Percentiles rank a stretch among this genome's conserved stretches.
Conservation (phyloP, 1,140 invertebrate genomes). For the Oedothorax gibbosus region DNA sequence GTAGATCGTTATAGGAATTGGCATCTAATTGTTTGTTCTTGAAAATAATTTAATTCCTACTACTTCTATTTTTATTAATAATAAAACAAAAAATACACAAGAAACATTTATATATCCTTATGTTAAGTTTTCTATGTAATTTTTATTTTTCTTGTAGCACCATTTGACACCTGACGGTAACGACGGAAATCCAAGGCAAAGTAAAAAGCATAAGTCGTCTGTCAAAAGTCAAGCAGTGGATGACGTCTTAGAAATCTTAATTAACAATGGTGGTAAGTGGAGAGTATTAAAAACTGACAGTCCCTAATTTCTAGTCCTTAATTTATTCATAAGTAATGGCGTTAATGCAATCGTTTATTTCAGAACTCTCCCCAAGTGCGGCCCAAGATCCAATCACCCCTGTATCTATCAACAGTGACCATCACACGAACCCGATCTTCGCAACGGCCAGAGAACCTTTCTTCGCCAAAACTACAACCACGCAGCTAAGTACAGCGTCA, state of each 20-base stretch:
- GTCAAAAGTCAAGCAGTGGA: slow-evolving; percentile 90
- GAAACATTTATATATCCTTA: no score
- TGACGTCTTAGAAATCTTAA: slow-evolving; percentile 94
- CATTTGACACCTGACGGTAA: slow-evolving; percentile 1
- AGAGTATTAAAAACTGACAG: background rate
- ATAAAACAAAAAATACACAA: no score
- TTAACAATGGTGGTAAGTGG: slow-evolving; percentile 81
- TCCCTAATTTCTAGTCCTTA: background rate
- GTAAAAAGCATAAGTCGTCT: slow-evolving; percentile 65
- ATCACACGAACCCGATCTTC: background rate
- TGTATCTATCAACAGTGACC: slow-evolving; percentile 20
- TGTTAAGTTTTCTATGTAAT: no score
- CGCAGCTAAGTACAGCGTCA: background rate
- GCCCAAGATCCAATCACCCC: slow-evolving; percentile 79
- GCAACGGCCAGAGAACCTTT: slow-evolving; percentile 12
- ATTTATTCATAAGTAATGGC: background rate
- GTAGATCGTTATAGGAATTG: no score
- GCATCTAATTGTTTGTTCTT: no score
- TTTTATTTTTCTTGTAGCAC: background rate
- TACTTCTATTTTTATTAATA: no score
- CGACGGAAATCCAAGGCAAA: slow-evolving; percentile 43
- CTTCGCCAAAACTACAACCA: background rate
- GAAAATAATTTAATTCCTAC: no score
- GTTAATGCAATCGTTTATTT: background rate
- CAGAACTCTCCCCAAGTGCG: slow-evolving; percentile 87